These are phyloP conservation scores for Muscicapa striata DNA, from an alignment of 2,797 vertebrate species.

Conservation along the genomic window DNA sequence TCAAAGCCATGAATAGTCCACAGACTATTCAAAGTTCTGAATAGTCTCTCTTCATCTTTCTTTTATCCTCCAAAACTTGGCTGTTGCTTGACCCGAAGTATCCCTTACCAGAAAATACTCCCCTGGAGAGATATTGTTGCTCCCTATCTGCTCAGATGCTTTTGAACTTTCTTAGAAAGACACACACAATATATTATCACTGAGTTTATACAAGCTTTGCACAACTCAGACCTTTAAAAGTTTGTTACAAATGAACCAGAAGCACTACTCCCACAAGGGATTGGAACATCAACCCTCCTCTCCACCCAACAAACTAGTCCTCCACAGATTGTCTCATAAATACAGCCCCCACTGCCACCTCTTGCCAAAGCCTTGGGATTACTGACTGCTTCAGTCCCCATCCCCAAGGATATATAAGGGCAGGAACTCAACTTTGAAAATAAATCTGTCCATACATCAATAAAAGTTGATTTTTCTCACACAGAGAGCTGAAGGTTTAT, in stretches of 20 bases:
- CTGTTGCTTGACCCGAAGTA: background rate
- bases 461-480: background rate
- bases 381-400: background rate
- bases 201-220: background rate
- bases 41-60: background rate
- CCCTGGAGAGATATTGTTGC: background rate
- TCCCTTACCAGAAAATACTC: background rate
- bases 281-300: background rate
- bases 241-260: background rate
- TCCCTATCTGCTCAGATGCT: background rate
- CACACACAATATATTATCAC: background rate
- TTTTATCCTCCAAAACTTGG: background rate
- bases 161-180: background rate
- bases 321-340: background rate
- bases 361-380: background rate
- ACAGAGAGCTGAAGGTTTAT: background rate
- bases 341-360: background rate
- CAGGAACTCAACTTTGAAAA: background rate
- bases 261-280: background rate
- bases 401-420: accelerated
- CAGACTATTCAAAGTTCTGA: no score
- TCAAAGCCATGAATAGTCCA: background rate
- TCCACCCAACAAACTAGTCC: background rate
- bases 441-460: background rate
- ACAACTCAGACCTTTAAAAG: background rate